Base-by-base conservation (phyloP, 2,888 invertebrate genomes). In the Gari tellinella region DNA sequence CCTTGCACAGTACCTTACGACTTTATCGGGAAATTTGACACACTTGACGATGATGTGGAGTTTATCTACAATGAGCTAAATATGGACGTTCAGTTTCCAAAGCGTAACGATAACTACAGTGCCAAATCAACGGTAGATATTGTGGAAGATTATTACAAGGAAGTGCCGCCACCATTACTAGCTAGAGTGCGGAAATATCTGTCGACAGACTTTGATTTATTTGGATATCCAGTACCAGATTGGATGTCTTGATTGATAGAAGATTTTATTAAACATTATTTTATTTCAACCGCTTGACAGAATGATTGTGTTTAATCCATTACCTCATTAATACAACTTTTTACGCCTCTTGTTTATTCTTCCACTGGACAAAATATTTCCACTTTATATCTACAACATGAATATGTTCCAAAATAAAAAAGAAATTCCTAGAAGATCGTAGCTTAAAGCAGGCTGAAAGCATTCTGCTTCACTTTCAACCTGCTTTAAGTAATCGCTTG, bases 11-110 rank as follows among this genome's bases (percentile, higher is more conserved):
- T 98, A 78, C 95, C 96, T 88, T 98, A 97, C 91, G 96, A 96
- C 88, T 94, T 97, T 89, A 94, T 97, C 79, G 97, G 97, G 86
- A 97, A 96, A 93, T 97, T 97, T 92, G 97, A 97, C 90, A 96
- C 95, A 0, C 92, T 97, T 8, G 93, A 95, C 37, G 95, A 95
- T 88, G 98, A 98, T 89, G 94, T 96, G 0, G 93, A 94, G 3
- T 93, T 76, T 43, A 84, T 90, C 25, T 81, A 90, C 23, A 52
- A 80, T 7, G 58, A 75, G 23, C 66, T 89, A 14, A 72, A 70
- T 0, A 80, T 85, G 1, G 77, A 79, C 19, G 70, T 88, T 8
- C 62, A 76, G 31, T 89, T 89, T 57, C 90, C 89, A 0, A 45
- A 91, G 8, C 68, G 85, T 23, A 76, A 79, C n/a, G 77, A 82